These are phyloP conservation scores for Bufotes viridis DNA, from an alignment of 2,797 vertebrate species.

Conservation along the genomic window DNA sequence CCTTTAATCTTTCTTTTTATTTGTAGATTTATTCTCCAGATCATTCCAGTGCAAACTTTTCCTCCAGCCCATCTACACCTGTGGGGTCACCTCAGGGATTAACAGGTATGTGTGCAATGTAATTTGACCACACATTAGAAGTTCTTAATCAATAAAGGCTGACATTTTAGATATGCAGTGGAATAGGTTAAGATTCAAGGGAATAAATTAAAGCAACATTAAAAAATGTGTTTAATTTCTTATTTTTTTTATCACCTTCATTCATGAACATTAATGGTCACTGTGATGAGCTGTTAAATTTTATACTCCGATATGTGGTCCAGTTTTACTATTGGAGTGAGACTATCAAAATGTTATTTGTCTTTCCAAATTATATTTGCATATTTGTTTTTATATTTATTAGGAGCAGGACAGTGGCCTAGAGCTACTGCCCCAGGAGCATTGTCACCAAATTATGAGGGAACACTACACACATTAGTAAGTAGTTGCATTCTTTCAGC, in stretches of 20 bases:
- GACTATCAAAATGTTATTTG: not conserved
- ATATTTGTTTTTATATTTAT: not conserved
- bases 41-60: conserved; percentile 95
- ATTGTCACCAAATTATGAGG: conserved; percentile 93
- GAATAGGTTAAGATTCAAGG: too few relatives aligned
- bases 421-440: conserved; percentile 87
- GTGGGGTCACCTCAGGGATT: conserved; percentile 96
- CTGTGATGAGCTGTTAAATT: not conserved
- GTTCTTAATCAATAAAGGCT: too few relatives aligned
- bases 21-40: conserved; percentile 96
- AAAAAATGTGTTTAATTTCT: too few relatives aligned
- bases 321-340: too few relatives aligned
- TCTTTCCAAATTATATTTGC: not conserved
- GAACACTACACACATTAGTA: conserved; percentile 91
- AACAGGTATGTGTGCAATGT: conserved; percentile 77
- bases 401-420: conserved; percentile 92
- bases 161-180: too few relatives aligned
- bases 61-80: conserved; percentile 92
- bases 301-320: too few relatives aligned
- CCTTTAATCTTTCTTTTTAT: not conserved
- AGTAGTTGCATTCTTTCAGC: conserved; percentile 58
- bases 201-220: too few relatives aligned
- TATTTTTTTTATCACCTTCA: too few relatives aligned
- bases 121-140: too few relatives aligned
- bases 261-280: too few relatives aligned